Evolutionary conservation across 2,797 vertebrate genomes (phyloP).

Genomic region (Tauraco hartlaubi): DNA sequence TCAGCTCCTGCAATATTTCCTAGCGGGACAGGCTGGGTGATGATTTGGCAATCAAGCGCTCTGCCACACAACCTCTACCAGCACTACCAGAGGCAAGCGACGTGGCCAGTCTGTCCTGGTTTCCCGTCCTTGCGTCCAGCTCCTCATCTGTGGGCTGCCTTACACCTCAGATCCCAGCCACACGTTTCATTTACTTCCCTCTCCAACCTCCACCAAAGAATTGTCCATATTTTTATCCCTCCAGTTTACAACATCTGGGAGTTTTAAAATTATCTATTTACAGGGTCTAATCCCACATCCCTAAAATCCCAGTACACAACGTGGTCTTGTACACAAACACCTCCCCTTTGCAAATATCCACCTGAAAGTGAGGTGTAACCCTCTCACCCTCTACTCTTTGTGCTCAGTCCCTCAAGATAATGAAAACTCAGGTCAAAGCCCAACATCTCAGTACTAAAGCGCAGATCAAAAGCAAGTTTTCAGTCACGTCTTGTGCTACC

Average conservation of each 20-base stretch:
- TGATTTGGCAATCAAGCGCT: neutral
- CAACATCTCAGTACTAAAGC: neutral
- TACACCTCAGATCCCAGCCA: neutral
- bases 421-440: neutral
- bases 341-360: neutral
- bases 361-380: neutral
- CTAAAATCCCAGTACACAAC: neutral
- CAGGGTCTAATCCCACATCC: neutral
- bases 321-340: fast-evolving
- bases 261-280: neutral
- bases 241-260: neutral
- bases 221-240: neutral
- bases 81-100: neutral
- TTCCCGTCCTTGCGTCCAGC: neutral
- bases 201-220: neutral
- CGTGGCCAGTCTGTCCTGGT: neutral
- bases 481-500: neutral
- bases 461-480: neutral
- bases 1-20: neutral
- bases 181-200: neutral
- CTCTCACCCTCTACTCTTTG: neutral
- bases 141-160: fast-evolving
- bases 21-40: neutral
- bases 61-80: neutral
- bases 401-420: neutral